A percentile compares a stretch with the other conserved stretches of the same genome.
Evolutionary conservation across 2,797 vertebrate species (phyloP).

Genomic region (Galago senegalensis): DNA sequence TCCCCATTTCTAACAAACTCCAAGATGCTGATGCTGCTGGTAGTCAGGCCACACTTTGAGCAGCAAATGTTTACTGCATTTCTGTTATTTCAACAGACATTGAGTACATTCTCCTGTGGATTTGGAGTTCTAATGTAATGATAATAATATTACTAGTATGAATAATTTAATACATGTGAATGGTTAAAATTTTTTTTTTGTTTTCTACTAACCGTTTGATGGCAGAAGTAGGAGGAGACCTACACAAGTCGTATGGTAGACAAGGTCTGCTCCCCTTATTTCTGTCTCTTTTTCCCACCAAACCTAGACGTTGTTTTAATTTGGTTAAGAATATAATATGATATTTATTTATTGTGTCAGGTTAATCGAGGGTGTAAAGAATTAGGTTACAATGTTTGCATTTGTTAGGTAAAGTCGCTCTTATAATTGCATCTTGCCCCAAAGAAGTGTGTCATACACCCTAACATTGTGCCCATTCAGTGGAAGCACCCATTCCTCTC

Average conservation of each 20-base stretch:
- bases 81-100: slow-evolving; percentile 35
- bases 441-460: no score
- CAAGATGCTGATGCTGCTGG: neutral
- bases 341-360: no score
- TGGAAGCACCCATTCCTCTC: no score
- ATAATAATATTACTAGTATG: neutral
- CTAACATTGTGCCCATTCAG: no score
- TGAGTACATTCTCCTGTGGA: neutral
- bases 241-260: neutral
- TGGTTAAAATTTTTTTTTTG: neutral
- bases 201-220: slow-evolving; percentile 48
- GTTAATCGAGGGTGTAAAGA: no score
- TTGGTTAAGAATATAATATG: slow-evolving; percentile 19
- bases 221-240: neutral
- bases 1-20: neutral
- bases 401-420: no score
- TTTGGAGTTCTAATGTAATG: neutral
- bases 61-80: slow-evolving; percentile 5
- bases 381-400: no score
- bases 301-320: slow-evolving; percentile 2
- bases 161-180: slow-evolving; percentile 1
- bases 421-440: no score
- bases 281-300: neutral
- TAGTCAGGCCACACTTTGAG: neutral
- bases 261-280: neutral